phyloP scores from a whole-genome alignment of 2,797 vertebrate genomes.

The Mus caroli region DNA sequence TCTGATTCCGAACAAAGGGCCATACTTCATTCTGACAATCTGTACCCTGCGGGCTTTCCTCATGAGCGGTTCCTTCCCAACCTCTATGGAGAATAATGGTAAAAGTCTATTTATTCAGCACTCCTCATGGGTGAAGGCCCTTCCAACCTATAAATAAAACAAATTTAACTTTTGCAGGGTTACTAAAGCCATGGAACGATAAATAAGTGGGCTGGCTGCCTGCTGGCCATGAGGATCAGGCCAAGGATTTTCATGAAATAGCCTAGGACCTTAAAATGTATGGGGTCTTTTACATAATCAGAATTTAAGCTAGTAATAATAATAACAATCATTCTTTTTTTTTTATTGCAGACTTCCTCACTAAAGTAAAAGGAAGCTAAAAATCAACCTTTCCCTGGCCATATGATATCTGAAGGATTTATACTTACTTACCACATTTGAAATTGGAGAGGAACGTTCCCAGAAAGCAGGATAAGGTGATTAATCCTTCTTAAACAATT shows the following conservation, averaged over 20 bases:
- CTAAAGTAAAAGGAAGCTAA: constrained; percentile 25
- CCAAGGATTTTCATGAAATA: constrained; percentile 71
- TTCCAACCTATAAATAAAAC: constrained; percentile 82
- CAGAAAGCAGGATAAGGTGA: constrained; percentile 36
- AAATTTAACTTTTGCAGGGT: constrained; percentile 78
- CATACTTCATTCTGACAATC: constrained; percentile 69
- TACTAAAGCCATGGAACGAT: constrained; percentile 72
- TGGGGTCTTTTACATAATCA: constrained; percentile 55
- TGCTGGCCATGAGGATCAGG: constrained; percentile 31
- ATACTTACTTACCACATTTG: background rate
- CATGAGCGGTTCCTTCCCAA: constrained; percentile 70
- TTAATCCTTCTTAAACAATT: background rate
- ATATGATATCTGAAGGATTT: constrained; percentile 7
- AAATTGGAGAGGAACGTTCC: constrained; percentile 54
- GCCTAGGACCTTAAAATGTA: constrained; percentile 24
- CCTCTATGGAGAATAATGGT: constrained; percentile 69
- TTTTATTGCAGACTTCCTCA: constrained; percentile 32
- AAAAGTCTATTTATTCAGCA: constrained; percentile 78
- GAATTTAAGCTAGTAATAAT: constrained; percentile 48
- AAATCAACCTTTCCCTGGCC: constrained; percentile 8
- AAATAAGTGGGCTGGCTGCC: constrained; percentile 70
- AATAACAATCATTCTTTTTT: constrained; percentile 48
- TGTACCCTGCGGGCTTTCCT: constrained; percentile 72
- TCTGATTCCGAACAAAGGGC: constrained; percentile 76
- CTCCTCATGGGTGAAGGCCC: constrained; percentile 75